Conservation (phyloP, 2,113 vertebrate species). For the Toxotes chatareus region DNA sequence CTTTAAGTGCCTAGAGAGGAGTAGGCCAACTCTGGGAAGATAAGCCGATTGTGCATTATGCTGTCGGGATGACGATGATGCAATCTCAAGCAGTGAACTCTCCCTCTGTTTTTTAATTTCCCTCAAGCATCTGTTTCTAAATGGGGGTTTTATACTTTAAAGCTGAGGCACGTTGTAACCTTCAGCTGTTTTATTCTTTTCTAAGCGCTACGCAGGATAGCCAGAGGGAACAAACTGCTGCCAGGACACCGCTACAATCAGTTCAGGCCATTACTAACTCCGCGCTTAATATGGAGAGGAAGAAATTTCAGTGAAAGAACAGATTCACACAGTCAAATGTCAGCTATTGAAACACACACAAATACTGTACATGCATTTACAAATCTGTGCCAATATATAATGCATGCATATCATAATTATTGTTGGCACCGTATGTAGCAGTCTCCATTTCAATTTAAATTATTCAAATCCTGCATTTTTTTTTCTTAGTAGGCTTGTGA, state of each 20-base stretch:
- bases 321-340: constrained; percentile 39
- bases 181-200: constrained; percentile 77
- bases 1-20: constrained; percentile 56
- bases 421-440: constrained; percentile 35
- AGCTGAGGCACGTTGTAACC: constrained; percentile 71
- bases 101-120: constrained; percentile 67
- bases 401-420: constrained; percentile 49
- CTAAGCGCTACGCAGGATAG: constrained; percentile 66
- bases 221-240: constrained; percentile 64
- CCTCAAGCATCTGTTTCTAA: constrained; percentile 77
- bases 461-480: constrained; percentile 61
- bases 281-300: constrained; percentile 22
- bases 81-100: constrained; percentile 66
- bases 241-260: constrained; percentile 61
- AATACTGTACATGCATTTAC: constrained; percentile 31
- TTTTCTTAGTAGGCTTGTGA: constrained; percentile 10
- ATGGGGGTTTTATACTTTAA: constrained; percentile 76
- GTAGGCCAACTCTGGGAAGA: constrained; percentile 52
- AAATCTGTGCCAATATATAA: constrained; percentile 38
- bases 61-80: constrained; percentile 69
- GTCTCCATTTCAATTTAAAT: constrained; percentile 56
- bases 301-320: constrained; percentile 34
- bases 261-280: constrained; percentile 55
- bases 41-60: constrained; percentile 67
- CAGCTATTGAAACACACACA: constrained; percentile 16